Conservation (phyloP, 2,888 invertebrate genomes). For the Hesperia comma region DNA sequence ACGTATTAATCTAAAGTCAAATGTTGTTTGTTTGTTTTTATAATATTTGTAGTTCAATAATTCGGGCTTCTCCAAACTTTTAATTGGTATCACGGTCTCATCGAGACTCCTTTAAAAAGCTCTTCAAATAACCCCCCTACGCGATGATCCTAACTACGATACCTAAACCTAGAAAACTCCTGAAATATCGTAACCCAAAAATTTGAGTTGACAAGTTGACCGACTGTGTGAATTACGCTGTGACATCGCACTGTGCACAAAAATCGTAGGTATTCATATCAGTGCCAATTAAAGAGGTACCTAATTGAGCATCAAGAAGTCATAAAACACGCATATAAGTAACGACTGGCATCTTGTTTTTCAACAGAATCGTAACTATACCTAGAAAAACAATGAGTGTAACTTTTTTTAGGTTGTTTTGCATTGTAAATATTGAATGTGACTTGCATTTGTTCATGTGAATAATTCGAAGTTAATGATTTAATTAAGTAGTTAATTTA, state of each 20-base stretch:
- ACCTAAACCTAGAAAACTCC: no score
- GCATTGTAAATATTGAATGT: constrained; percentile 10
- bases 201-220: background rate
- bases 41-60: no score
- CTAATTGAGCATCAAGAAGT: background rate
- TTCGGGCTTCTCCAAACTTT: no score
- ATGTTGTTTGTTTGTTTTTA: no score
- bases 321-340: no score
- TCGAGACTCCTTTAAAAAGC: no score
- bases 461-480: background rate
- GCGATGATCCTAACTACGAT: no score
- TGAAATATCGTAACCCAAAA: no score
- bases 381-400: constrained; percentile 14
- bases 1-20: no score
- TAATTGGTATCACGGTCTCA: no score
- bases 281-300: constrained; percentile 7
- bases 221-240: background rate
- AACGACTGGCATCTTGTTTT: no score
- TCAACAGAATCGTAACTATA: background rate
- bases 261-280: background rate
- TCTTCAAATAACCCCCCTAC: no score
- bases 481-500: background rate
- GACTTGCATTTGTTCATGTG: constrained; percentile 2
- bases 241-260: background rate
- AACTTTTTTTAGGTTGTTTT: constrained; percentile 11